A percentile compares a stretch with the other conserved stretches of the same genome.
Evolutionary conservation across 2,888 invertebrate genomes (phyloP).

Genomic region (Cremastinae sp.): DNA sequence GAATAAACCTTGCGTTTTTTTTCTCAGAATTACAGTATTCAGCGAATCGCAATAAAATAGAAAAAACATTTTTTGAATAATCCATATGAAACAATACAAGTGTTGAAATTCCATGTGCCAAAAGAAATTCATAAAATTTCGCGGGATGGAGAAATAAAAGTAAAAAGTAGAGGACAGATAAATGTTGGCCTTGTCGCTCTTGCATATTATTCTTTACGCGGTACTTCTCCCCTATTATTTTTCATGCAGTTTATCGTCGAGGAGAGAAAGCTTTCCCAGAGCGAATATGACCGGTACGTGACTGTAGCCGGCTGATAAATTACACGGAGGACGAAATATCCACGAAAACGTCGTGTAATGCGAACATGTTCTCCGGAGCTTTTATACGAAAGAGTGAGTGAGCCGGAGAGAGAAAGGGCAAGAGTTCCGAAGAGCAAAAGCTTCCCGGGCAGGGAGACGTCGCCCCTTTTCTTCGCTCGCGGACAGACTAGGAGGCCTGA

Average conservation of each 20-base stretch:
- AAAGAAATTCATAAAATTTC: too few species aligned
- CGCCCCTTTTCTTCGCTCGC: conserved; percentile 14
- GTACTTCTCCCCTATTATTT: conserved; percentile 24
- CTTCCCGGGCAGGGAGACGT: background rate
- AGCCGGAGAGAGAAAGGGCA: background rate
- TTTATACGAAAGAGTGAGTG: background rate
- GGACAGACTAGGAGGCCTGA: conserved; percentile 16
- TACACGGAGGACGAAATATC: conserved; percentile 17
- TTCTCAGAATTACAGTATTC: too few species aligned
- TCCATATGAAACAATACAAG: too few species aligned
- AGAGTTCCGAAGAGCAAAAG: conserved; percentile 12
- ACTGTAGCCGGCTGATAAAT: conserved; percentile 32
- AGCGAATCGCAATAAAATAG: too few species aligned
- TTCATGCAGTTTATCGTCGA: conserved; percentile 1
- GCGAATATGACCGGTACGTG: conserved; percentile 5
- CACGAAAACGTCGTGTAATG: conserved; percentile 11
- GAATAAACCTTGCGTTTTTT: too few species aligned
- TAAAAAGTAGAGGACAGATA: background rate
- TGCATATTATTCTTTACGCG: conserved; percentile 2
- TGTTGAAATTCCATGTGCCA: background rate
- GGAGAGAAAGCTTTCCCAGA: conserved; percentile 7
- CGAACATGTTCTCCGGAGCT: conserved; percentile 16
- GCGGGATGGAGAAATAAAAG: too few species aligned
- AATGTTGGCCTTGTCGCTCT: background rate
- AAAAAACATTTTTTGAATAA: too few species aligned